phyloP scores from a whole-genome alignment of 2,113 vertebrate species.

The Chiloscyllium plagiosum region DNA sequence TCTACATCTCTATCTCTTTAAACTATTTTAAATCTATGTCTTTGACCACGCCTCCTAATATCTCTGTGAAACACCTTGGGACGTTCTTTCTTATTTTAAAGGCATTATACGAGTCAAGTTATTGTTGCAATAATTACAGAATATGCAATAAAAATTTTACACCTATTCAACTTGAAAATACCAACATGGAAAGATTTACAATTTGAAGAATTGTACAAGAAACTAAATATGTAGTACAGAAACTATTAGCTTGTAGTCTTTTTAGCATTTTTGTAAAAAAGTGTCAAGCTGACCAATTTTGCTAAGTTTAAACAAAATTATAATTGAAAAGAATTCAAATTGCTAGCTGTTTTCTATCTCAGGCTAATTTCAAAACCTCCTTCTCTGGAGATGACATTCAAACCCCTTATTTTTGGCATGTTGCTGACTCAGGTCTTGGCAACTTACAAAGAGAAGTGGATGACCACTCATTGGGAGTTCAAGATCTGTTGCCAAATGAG shows the following conservation, averaged over 20 bases:
- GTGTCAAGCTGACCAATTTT: background rate
- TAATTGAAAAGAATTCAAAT: background rate
- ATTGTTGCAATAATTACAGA: background rate
- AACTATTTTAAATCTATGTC: background rate
- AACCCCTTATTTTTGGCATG: background rate
- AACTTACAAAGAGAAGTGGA: background rate
- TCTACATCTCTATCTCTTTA: background rate
- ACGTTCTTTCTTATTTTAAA: background rate
- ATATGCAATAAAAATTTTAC: background rate
- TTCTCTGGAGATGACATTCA: background rate
- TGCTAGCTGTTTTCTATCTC: background rate
- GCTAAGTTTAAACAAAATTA: background rate
- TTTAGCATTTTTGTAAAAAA: background rate
- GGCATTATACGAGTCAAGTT: background rate
- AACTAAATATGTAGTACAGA: background rate
- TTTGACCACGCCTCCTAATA: background rate
- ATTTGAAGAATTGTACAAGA: background rate
- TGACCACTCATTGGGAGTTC: background rate
- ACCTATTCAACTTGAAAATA: background rate
- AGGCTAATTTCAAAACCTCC: background rate
- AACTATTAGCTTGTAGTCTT: background rate
- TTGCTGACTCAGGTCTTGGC: background rate
- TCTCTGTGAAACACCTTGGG: background rate
- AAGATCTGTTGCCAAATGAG: background rate
- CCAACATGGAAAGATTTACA: background rate